Base-by-base conservation (phyloP, 2,888 invertebrate genomes). In the Epinotia brunnichana region DNA sequence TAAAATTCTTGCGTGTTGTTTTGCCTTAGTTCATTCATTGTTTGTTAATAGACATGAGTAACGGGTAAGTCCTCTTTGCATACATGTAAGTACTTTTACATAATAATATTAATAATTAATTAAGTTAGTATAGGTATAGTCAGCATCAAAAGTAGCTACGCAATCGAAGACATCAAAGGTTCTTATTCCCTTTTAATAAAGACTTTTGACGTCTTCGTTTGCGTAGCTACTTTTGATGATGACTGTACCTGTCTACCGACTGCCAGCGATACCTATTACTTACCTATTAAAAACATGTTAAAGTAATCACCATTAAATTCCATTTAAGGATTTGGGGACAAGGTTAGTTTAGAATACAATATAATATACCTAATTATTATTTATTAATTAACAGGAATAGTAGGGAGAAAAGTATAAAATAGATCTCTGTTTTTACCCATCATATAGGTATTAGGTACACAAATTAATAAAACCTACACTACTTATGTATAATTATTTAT, bases 41-140 rank as follows among this genome's bases (percentile, higher is more conserved):
- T 24, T 48, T 62, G 39, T 44, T 29, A 29, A 29, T 69, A 19
- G 29, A 2, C 11, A 70, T 70, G 69, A 70, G 62, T 56, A 41
- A 62, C 29, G 56, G 69, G 69, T 70, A 63, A 56, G 69, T 62
- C 3, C 15, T 53, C 15, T 17, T 44, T 63, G 41, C 56, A 56
- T 66, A 48, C 13, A 15, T 13, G 2, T 29, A 53, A 13, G 4
- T 53, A 5, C 17, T 62, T 2, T 48, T 24, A 24, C 11, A 51
- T 48, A 19, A 51, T 51, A 24, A 53, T 39, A 3, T 29, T 11
- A n/a, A n/a, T n/a, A n/a, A n/a, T n/a, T 54, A 24, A 66, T 24
- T 24, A 4, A 48, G 9, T 21, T 15, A 0, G 60, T 10, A 4
- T 44, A 44, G 2, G 7, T n/a, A 4, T n/a, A n/a, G n/a, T n/a